phyloP scores from a whole-genome alignment of 2,797 vertebrate genomes.

The Spheniscus humboldti region DNA sequence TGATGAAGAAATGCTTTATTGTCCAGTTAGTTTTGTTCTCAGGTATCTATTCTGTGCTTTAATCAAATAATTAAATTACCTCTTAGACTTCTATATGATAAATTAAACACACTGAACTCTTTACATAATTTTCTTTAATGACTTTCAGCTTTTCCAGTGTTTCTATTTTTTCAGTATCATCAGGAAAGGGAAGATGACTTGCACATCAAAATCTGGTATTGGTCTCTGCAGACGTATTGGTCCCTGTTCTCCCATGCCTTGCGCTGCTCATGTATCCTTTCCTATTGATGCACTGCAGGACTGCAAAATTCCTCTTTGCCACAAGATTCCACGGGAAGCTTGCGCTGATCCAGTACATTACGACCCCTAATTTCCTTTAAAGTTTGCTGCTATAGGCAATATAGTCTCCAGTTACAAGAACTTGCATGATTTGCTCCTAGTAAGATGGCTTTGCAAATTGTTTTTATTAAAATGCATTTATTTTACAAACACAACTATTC shows the following conservation, averaged over 20 bases:
- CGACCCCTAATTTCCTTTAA: not conserved
- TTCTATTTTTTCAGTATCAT: not conserved
- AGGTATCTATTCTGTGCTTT: not conserved
- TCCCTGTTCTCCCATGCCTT: not conserved
- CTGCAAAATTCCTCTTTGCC: not conserved
- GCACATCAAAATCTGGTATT: not conserved
- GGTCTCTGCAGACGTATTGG: not conserved
- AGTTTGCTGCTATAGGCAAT: not conserved
- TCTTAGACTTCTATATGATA: not conserved
- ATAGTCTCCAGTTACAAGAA: not conserved
- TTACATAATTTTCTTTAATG: not conserved
- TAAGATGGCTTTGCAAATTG: not conserved
- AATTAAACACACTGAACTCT: not conserved
- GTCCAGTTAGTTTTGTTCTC: not conserved
- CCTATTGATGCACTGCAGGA: not conserved
- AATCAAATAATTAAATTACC: conserved; percentile 39
- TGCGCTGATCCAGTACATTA: not conserved
- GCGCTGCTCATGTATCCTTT: not conserved
- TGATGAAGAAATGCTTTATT: conserved; percentile 28
- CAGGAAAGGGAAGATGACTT: not conserved
- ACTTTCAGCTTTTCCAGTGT: not conserved
- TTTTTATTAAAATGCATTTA: not conserved
- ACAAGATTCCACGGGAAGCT: not conserved
- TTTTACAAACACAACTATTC: not conserved
- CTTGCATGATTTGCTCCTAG: not conserved